These are phyloP conservation scores for Rostratula benghalensis DNA, from an alignment of 2,113 vertebrate genomes.

Conservation along the genomic window DNA sequence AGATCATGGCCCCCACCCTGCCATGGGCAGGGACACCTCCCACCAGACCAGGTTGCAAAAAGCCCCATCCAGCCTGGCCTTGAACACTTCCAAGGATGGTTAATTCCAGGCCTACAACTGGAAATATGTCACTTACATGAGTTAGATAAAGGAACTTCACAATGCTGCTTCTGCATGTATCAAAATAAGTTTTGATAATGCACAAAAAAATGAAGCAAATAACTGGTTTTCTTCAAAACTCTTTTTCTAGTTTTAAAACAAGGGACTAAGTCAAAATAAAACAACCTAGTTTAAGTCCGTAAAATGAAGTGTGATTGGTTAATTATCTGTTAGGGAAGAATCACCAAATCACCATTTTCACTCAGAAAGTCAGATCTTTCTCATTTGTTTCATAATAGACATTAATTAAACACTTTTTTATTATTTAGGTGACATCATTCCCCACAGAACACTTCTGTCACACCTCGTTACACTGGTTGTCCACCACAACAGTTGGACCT, in stretches of 20 bases:
- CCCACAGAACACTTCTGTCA: not conserved
- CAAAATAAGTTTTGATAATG: not conserved
- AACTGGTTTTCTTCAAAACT: not conserved
- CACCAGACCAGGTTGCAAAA: too few species aligned
- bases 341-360: not conserved
- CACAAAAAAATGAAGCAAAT: not conserved
- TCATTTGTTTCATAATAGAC: not conserved
- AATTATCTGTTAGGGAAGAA: not conserved
- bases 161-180: not conserved
- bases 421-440: not conserved
- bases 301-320: not conserved
- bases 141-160: not conserved
- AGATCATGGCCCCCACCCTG: too few species aligned
- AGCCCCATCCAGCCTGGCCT: too few species aligned
- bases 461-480: accelerated
- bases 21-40: too few species aligned
- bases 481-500: not conserved
- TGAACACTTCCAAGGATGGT: too few species aligned
- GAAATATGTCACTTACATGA: not conserved
- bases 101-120: not conserved
- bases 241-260: not conserved
- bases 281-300: accelerated
- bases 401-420: not conserved
- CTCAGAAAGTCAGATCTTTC: not conserved
- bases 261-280: not conserved